phyloP scores from a whole-genome alignment of 2,113 vertebrate species.

The Chaetodon auriga region DNA sequence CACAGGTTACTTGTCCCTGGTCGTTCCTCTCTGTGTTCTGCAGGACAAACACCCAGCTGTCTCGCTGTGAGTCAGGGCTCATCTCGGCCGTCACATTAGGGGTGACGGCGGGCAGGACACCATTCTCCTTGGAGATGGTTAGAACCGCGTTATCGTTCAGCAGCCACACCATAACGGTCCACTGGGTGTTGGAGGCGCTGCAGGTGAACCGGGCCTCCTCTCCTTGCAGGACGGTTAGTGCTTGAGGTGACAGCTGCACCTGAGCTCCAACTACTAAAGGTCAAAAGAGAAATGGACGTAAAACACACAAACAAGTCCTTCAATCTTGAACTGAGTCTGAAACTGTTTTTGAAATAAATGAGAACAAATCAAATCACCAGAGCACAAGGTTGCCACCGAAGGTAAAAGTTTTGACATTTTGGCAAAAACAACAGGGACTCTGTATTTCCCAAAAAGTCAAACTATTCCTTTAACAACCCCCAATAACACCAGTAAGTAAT shows the following conservation, averaged over 20 bases:
- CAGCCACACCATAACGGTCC: slow-evolving; percentile 89
- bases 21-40: slow-evolving; percentile 69
- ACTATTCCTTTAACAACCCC: no score
- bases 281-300: neutral
- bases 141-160: slow-evolving; percentile 72
- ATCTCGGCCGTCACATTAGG: slow-evolving; percentile 77
- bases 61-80: neutral
- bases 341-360: neutral
- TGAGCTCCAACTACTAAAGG: slow-evolving; percentile 19
- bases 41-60: slow-evolving; percentile 86
- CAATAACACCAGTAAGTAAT: no score
- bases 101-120: slow-evolving; percentile 69
- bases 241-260: slow-evolving; percentile 66
- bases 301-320: neutral
- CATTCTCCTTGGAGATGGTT: slow-evolving; percentile 70
- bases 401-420: neutral
- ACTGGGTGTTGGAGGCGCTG: slow-evolving; percentile 74
- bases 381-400: neutral
- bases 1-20: slow-evolving; percentile 87
- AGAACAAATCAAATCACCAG: neutral
- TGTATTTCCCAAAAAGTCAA: no score
- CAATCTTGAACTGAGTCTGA: no score
- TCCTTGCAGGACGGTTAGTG: slow-evolving; percentile 81
- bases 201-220: slow-evolving; percentile 87
- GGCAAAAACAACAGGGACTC: neutral